A percentile compares a stretch with the other conserved stretches of the same genome.
Evolutionary conservation across 2,797 vertebrate species (phyloP).

Genomic region (Sebastes elongatus): DNA sequence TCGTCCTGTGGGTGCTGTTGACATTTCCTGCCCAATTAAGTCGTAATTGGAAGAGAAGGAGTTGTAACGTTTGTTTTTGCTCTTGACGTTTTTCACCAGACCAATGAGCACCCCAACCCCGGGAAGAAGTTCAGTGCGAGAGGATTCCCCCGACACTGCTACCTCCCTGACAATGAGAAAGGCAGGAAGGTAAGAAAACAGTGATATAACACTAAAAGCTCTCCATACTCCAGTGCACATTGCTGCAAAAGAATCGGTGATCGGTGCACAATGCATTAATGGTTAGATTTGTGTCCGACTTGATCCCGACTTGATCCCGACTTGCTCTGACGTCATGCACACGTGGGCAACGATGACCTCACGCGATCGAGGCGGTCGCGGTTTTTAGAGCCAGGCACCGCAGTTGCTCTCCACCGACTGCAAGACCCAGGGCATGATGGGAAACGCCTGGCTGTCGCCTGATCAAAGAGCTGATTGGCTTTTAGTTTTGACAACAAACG

Average conservation of each 20-base stretch:
- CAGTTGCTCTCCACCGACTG: too few relatives aligned
- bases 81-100: conserved; percentile 77
- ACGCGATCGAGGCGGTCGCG: accelerated
- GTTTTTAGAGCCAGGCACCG: too few relatives aligned
- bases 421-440: too few relatives aligned
- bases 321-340: too few relatives aligned
- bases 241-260: background rate
- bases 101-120: conserved; percentile 93
- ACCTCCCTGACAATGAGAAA: conserved; percentile 94
- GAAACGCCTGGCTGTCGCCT: too few relatives aligned
- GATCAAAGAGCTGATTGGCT: too few relatives aligned
- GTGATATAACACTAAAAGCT: background rate
- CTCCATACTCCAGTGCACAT: background rate
- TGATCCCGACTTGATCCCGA: too few relatives aligned
- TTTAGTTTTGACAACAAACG: too few relatives aligned
- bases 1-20: conserved; percentile 32
- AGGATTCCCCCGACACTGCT: conserved; percentile 97
- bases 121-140: conserved; percentile 96
- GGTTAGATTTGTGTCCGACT: too few relatives aligned
- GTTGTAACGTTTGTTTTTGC: conserved; percentile 42
- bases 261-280: too few relatives aligned
- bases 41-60: conserved; percentile 12
- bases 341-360: too few relatives aligned
- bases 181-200: conserved; percentile 90
- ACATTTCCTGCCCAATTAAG: conserved; percentile 41